These are phyloP conservation scores for Thereva unica DNA, from an alignment of 2,888 invertebrate species.

Conservation along the genomic window DNA sequence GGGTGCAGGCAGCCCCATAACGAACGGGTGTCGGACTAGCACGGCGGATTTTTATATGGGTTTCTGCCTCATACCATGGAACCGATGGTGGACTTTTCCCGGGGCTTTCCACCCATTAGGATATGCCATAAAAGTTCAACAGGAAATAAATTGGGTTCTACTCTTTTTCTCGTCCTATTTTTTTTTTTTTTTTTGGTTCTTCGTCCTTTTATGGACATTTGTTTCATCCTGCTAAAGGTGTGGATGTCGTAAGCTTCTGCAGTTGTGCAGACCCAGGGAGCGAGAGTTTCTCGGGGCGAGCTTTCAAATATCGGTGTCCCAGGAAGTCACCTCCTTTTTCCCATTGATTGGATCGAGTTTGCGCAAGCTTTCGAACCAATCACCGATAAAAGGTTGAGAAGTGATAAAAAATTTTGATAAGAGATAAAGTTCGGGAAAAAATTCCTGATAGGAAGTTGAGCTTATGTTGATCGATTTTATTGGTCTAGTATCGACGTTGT, in stretches of 20 bases:
- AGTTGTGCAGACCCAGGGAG: slow-evolving; percentile 13
- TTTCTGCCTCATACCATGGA: no score
- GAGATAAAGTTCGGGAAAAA: slow-evolving; percentile 1
- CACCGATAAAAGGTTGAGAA: slow-evolving; percentile 15
- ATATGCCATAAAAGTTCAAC: slow-evolving; percentile 33
- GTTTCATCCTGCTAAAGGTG: slow-evolving; percentile 1
- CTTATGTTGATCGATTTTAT: slow-evolving; percentile 31
- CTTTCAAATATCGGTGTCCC: slow-evolving; percentile 13
- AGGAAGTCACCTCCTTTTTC: slow-evolving; percentile 20
- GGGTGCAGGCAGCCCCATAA: slow-evolving; percentile 14
- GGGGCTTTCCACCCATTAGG: slow-evolving; percentile 11
- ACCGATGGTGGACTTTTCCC: not conserved
- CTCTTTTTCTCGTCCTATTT: slow-evolving; percentile 7
- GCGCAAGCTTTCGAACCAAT: slow-evolving; percentile 28
- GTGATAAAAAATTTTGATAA: no score
- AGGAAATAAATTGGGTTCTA: slow-evolving; percentile 34
- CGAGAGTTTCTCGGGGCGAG: slow-evolving; percentile 3
- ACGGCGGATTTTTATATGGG: not conserved
- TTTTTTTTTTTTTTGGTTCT: slow-evolving; percentile 34
- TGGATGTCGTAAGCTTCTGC: slow-evolving; percentile 19
- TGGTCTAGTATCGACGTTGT: slow-evolving; percentile 23
- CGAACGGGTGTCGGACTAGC: not conserved
- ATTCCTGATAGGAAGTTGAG: not conserved
- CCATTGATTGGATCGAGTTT: slow-evolving; percentile 30
- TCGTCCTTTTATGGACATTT: slow-evolving; percentile 8